Evolutionary conservation across 1,140 invertebrate species (phyloP).

Genomic region (Nephila pilipes): DNA sequence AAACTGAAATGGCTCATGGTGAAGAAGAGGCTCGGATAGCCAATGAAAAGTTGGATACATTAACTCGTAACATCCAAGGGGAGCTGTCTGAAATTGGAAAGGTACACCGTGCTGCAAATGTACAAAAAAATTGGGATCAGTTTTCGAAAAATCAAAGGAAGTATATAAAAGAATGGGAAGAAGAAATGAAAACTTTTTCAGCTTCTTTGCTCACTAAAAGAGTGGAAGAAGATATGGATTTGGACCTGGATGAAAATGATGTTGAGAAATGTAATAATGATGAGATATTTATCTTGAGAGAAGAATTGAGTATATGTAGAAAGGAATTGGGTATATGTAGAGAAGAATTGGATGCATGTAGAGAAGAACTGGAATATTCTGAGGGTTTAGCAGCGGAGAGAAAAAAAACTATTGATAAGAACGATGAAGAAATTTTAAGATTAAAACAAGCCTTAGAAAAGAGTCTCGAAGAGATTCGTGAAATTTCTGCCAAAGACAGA

Average conservation of each 20-base stretch:
- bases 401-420: no score
- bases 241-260: no score
- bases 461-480: constrained; percentile 76
- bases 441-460: constrained; percentile 83
- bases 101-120: constrained; percentile 94
- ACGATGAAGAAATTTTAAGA: constrained; percentile 81
- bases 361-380: no score
- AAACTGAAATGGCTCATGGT: constrained; percentile 90
- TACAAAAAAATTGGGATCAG: constrained; percentile 99
- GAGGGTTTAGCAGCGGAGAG: no score
- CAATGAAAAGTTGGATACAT: constrained; percentile 89
- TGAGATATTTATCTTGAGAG: not conserved
- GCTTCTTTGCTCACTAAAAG: constrained; percentile 87
- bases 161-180: constrained; percentile 97
- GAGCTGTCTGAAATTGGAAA: constrained; percentile 98
- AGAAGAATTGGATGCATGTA: no score
- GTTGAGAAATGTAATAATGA: not conserved
- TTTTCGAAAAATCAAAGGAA: constrained; percentile 99
- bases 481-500: constrained; percentile 27
- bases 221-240: constrained; percentile 90
- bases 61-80: constrained; percentile 89
- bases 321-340: no score
- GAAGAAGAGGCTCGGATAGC: constrained; percentile 93
- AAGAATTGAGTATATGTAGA: no score
- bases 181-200: no score